A percentile compares a stretch with the other conserved stretches of the same genome.
phyloP scores from a whole-genome alignment of 2,113 vertebrate genomes.

The Oncorhynchus kisutch region DNA sequence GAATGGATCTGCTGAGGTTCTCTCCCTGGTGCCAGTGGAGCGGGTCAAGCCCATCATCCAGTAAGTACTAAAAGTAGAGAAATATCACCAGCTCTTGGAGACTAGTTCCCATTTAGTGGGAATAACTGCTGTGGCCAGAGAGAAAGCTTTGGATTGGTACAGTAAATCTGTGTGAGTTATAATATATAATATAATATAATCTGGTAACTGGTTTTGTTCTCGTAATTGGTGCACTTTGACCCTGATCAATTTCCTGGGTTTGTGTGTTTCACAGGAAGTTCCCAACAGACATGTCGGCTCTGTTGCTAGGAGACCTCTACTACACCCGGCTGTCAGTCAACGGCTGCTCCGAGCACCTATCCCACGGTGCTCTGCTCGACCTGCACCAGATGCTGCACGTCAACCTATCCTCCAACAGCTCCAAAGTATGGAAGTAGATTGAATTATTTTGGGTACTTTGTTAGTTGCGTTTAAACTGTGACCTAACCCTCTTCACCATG shows the following conservation, averaged over 20 bases:
- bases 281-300: slow-evolving; percentile 80
- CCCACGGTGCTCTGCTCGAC: slow-evolving; percentile 79
- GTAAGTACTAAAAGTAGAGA: slow-evolving; percentile 63
- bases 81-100: neutral
- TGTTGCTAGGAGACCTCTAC: slow-evolving; percentile 91
- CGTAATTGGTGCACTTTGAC: neutral
- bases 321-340: slow-evolving; percentile 85
- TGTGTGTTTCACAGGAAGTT: slow-evolving; percentile 70
- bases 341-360: slow-evolving; percentile 81
- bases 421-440: slow-evolving; percentile 73
- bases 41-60: slow-evolving; percentile 77
- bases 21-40: slow-evolving; percentile 80
- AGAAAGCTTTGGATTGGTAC: too few relatives aligned
- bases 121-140: too few relatives aligned
- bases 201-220: neutral
- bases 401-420: slow-evolving; percentile 87
- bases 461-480: neutral
- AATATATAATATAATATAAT: too few relatives aligned
- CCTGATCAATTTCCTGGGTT: neutral
- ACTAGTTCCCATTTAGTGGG: too few relatives aligned
- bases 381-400: slow-evolving; percentile 79
- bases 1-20: slow-evolving; percentile 81
- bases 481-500: neutral
- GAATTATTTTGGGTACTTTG: neutral
- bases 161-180: too few relatives aligned